phyloP scores from a whole-genome alignment of 1,140 invertebrate genomes.

The Chrysomallon squamiferum region DNA sequence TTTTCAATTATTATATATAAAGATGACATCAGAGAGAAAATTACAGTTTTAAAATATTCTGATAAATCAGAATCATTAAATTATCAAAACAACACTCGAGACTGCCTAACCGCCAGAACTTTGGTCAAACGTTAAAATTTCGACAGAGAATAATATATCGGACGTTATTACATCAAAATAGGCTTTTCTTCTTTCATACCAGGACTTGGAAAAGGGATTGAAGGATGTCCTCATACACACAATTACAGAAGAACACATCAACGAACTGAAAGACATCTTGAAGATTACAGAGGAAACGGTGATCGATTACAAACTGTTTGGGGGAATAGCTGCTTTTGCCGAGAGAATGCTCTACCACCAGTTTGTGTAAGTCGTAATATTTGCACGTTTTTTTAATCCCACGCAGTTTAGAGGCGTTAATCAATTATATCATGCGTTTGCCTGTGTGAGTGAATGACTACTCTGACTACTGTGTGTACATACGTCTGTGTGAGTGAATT shows the following conservation, averaged over 20 bases:
- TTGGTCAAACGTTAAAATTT: too few relatives aligned
- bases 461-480: background rate
- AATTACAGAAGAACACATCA: conserved; percentile 33
- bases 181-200: too few relatives aligned
- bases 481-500: background rate
- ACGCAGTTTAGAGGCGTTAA: background rate
- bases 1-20: too few relatives aligned
- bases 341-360: conserved; percentile 51
- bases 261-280: conserved; percentile 32
- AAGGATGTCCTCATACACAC: conserved; percentile 49
- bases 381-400: background rate
- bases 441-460: too few relatives aligned
- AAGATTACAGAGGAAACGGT: conserved; percentile 30
- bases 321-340: conserved; percentile 48
- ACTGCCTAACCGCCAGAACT: too few relatives aligned
- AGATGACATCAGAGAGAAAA: too few relatives aligned
- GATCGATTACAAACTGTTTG: conserved; percentile 50
- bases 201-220: conserved; percentile 43
- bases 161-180: too few relatives aligned
- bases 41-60: too few relatives aligned
- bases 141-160: too few relatives aligned
- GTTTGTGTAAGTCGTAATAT: conserved; percentile 53
- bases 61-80: too few relatives aligned
- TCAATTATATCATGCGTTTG: background rate
- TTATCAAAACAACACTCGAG: too few relatives aligned